phyloP scores from a whole-genome alignment of 2,113 vertebrate species.

The Pagrus major region DNA sequence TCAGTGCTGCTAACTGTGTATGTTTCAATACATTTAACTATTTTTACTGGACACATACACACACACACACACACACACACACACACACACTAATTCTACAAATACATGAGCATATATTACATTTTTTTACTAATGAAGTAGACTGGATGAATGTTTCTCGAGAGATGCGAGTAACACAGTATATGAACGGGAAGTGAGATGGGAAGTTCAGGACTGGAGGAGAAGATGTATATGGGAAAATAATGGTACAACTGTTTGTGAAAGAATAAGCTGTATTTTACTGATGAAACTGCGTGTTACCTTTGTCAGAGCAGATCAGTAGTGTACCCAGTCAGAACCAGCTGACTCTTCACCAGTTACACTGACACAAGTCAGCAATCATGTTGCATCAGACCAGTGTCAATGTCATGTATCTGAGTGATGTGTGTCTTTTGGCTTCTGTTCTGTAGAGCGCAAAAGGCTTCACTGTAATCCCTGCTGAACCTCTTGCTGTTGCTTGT shows the following conservation, averaged over 20 bases:
- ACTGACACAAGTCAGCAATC: slow-evolving; percentile 16
- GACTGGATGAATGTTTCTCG: too few species aligned
- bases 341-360: not conserved
- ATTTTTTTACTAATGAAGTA: too few species aligned
- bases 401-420: slow-evolving; percentile 3
- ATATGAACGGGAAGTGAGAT: not conserved
- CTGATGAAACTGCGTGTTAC: not conserved
- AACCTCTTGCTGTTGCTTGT: slow-evolving; percentile 8
- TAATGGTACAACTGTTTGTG: not conserved
- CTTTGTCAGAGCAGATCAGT: not conserved
- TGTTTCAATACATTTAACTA: not conserved
- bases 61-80: not conserved
- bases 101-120: too few species aligned
- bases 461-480: slow-evolving; percentile 6
- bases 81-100: too few species aligned
- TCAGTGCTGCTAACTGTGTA: slow-evolving; percentile 7
- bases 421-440: slow-evolving; percentile 17
- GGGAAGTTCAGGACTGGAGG: not conserved
- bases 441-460: not conserved
- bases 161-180: too few species aligned
- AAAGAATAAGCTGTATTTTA: not conserved
- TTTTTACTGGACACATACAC: not conserved
- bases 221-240: not conserved
- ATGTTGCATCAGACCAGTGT: slow-evolving; percentile 2
- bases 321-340: not conserved